phyloP scores from a whole-genome alignment of 2,113 vertebrate species.

The Guaruba guarouba region DNA sequence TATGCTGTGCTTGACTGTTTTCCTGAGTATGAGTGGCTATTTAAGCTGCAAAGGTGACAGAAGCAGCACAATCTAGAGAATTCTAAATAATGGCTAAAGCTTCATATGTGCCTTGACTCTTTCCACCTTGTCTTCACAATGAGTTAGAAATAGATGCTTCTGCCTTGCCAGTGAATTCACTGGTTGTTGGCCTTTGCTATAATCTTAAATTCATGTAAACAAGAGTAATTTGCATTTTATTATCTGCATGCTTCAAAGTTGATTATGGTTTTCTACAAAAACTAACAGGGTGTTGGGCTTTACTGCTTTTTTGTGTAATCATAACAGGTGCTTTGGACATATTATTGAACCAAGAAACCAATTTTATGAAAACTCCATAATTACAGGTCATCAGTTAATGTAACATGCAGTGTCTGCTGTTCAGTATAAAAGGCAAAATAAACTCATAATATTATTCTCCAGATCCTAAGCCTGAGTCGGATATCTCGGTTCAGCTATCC shows the following conservation, averaged over 20 bases:
- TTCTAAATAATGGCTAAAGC: background rate
- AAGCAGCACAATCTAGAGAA: background rate
- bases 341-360: conserved; percentile 46
- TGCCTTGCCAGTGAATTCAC: background rate
- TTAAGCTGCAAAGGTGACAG: background rate
- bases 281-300: conserved; percentile 1
- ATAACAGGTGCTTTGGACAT: background rate
- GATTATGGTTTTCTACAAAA: conserved; percentile 49
- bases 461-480: background rate
- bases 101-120: background rate
- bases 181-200: background rate
- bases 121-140: background rate
- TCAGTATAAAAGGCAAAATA: conserved; percentile 1
- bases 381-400: conserved; percentile 30
- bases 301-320: conserved; percentile 27
- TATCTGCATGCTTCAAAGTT: conserved; percentile 23
- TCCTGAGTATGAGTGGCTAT: background rate
- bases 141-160: background rate
- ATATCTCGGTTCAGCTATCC: background rate
- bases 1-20: background rate
- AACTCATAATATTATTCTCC: background rate
- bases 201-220: background rate
- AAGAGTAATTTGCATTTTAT: background rate
- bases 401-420: background rate
- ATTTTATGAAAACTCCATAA: conserved; percentile 48